Conservation (phyloP, 1,140 invertebrate genomes). For the Diachasmimorpha longicaudata region DNA sequence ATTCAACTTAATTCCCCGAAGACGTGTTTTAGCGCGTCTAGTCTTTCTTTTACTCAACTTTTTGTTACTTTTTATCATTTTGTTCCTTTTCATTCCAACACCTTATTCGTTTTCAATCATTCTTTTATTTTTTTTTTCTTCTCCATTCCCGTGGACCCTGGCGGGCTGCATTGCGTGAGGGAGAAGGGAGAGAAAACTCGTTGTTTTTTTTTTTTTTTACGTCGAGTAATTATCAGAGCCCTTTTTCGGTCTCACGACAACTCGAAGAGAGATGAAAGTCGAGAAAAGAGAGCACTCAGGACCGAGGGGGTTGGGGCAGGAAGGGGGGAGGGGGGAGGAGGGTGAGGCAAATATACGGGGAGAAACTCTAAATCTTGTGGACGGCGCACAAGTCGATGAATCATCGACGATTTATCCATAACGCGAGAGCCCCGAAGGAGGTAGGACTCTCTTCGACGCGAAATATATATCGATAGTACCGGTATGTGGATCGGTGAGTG, state of each 20-base stretch:
- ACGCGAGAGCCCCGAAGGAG: conserved; percentile 13
- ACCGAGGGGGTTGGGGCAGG: not conserved
- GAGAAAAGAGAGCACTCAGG: too few species aligned
- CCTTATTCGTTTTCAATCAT: not conserved
- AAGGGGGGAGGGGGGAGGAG: not conserved
- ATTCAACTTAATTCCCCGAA: not conserved
- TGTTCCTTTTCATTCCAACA: not conserved
- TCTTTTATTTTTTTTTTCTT: not conserved
- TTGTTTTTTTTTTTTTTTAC: conserved; percentile 5
- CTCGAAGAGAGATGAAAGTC: not conserved
- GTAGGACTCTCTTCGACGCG: conserved; percentile 5
- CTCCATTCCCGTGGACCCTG: not conserved
- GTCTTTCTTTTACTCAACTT: not conserved
- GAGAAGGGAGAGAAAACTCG: not conserved
- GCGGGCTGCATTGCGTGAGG: not conserved
- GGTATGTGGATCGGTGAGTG: conserved; percentile 29
- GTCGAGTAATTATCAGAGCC: conserved; percentile 23
- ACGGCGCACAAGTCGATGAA: conserved; percentile 24
- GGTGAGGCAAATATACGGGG: not conserved
- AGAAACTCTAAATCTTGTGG: conserved; percentile 25
- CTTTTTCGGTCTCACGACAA: conserved; percentile 12
- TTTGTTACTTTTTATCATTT: not conserved
- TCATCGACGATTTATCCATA: conserved; percentile 29
- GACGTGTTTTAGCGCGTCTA: not conserved
- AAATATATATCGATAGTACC: conserved; percentile 23